Conservation (phyloP, 2,797 vertebrate species). For the Melanotaenia maccullochi region DNA sequence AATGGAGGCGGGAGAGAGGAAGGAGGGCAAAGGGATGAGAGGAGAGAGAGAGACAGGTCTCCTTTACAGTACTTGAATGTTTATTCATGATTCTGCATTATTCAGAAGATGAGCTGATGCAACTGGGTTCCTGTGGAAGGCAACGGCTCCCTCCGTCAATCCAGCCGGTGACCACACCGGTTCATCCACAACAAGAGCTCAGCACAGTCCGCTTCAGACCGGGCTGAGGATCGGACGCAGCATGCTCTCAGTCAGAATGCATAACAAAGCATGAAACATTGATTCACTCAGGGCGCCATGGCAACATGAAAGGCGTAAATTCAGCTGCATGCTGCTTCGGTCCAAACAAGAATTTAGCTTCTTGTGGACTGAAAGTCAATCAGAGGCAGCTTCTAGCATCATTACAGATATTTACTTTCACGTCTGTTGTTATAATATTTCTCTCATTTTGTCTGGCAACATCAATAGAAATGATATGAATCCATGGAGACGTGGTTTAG, state of each 20-base stretch:
- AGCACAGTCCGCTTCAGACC: too few relatives aligned
- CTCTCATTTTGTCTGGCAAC: too few relatives aligned
- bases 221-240: too few relatives aligned
- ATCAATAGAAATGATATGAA: too few relatives aligned
- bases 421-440: too few relatives aligned
- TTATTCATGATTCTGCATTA: conserved; percentile 80
- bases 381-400: too few relatives aligned
- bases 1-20: conserved; percentile 38
- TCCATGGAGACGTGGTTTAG: too few relatives aligned
- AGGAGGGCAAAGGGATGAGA: conserved; percentile 1
- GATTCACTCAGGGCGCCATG: conserved; percentile 64
- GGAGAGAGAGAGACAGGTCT: conserved; percentile 43
- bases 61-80: conserved; percentile 70
- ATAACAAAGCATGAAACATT: conserved; percentile 64
- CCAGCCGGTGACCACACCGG: conserved; percentile 59
- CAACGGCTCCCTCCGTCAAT: conserved; percentile 57
- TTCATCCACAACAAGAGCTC: conserved; percentile 60
- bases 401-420: too few relatives aligned
- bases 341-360: too few relatives aligned
- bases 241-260: conserved; percentile 52
- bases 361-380: too few relatives aligned
- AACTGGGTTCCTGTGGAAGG: conserved; percentile 64
- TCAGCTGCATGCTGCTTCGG: conserved; percentile 27
- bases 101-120: conserved; percentile 80
- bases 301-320: conserved; percentile 59